A percentile compares a stretch with the other conserved stretches of the same genome.
Evolutionary conservation across 30 jellyfish, hydroid and myxozoan species (phyloP).

Genomic region (Hydractinia symbiolongicarpus): DNA sequence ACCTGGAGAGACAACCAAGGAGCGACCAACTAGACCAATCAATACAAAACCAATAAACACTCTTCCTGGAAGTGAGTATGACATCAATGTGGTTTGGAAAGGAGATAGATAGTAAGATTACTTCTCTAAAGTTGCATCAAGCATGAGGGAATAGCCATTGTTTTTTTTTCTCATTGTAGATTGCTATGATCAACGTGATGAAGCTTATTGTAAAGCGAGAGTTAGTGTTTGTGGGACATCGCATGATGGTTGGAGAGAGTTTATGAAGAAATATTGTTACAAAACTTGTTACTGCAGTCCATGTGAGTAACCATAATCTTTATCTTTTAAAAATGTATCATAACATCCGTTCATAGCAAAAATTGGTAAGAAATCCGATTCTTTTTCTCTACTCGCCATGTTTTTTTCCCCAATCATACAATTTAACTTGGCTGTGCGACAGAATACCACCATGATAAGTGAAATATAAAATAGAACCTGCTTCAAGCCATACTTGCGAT

Average conservation of each 20-base stretch:
- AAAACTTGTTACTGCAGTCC: constrained; percentile 8
- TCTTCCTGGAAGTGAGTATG: background rate
- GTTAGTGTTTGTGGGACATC: constrained; percentile 6
- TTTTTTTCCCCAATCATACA: no score
- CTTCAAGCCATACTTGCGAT: no score
- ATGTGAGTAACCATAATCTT: no score
- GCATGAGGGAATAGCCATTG: background rate
- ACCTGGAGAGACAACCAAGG: background rate
- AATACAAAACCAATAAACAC: background rate
- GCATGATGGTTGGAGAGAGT: constrained; percentile 13
- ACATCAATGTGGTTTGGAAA: background rate
- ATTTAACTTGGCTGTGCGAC: no score
- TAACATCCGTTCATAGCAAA: no score
- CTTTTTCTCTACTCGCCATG: no score
- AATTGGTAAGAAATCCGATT: no score
- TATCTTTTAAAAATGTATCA: no score
- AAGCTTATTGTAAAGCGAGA: constrained; percentile 6
- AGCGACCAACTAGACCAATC: background rate
- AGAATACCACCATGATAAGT: no score
- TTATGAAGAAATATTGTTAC: constrained; percentile 4
- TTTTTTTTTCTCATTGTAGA: background rate
- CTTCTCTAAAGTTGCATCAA: background rate
- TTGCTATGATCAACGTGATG: background rate
- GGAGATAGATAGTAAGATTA: background rate
- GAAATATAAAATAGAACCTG: no score